phyloP scores from a whole-genome alignment of 1,140 invertebrate genomes.

The Philaenus spumarius region DNA sequence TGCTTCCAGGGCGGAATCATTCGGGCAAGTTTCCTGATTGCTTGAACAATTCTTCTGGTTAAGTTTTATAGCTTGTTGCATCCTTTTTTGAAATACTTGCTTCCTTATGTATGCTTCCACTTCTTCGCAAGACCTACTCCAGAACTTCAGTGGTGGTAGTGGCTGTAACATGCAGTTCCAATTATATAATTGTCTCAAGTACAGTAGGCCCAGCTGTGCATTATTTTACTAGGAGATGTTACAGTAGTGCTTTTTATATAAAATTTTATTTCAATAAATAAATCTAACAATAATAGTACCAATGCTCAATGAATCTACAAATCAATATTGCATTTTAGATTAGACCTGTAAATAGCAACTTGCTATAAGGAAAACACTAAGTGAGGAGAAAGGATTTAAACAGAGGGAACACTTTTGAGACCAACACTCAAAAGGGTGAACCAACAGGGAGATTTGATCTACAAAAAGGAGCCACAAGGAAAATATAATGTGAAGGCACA shows the following conservation, averaged over 20 bases:
- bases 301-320: not conserved
- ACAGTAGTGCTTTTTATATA: not conserved
- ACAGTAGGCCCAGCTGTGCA: not conserved
- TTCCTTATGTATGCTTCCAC: not conserved
- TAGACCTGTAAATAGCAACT: too few relatives aligned
- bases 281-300: not conserved
- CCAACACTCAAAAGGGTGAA: too few relatives aligned
- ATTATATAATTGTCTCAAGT: not conserved
- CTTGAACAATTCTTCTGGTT: not conserved
- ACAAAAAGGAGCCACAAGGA: too few relatives aligned
- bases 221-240: not conserved
- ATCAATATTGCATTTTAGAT: not conserved
- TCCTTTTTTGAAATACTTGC: not conserved
- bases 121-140: not conserved
- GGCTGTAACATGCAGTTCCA: not conserved
- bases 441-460: too few relatives aligned
- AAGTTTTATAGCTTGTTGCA: not conserved
- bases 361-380: too few relatives aligned
- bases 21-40: too few relatives aligned
- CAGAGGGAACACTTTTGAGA: too few relatives aligned
- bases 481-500: too few relatives aligned
- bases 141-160: constrained; percentile 1
- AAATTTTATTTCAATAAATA: not conserved
- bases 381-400: too few relatives aligned
- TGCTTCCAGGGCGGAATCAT: too few relatives aligned